phyloP scores from a whole-genome alignment of 1,140 invertebrate genomes.

The Drosophila kurseongensis region DNA sequence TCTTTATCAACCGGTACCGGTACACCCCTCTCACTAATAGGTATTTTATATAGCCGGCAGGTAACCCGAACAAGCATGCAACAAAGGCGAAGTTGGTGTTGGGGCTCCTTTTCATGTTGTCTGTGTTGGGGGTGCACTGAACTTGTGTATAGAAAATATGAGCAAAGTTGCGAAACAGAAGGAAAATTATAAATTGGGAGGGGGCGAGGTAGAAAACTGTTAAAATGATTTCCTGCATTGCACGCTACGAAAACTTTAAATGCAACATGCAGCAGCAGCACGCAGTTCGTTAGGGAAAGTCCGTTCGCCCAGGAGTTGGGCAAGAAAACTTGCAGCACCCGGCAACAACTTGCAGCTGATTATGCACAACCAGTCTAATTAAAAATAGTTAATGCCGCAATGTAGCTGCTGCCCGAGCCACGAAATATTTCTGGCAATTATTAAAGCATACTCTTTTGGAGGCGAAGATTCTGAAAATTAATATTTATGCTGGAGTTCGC shows the following conservation, averaged over 20 bases:
- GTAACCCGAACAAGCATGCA: slow-evolving; percentile 42
- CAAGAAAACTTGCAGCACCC: slow-evolving; percentile 37
- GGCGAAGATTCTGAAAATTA: slow-evolving; percentile 10
- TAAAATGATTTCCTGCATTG: slow-evolving; percentile 81
- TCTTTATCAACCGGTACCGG: background rate
- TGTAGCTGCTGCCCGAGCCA: slow-evolving; percentile 16
- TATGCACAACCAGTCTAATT: slow-evolving; percentile 73
- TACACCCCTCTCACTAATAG: slow-evolving; percentile 5
- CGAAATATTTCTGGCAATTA: slow-evolving; percentile 34
- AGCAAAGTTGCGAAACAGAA: slow-evolving; percentile 18
- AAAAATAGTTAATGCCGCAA: slow-evolving; percentile 65
- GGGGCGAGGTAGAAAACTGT: slow-evolving; percentile 65
- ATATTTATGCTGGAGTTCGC: slow-evolving; percentile 20
- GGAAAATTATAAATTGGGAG: slow-evolving; percentile 20
- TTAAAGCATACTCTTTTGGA: slow-evolving; percentile 47
- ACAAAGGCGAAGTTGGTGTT: slow-evolving; percentile 68
- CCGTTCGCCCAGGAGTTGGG: slow-evolving; percentile 15
- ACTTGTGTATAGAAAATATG: slow-evolving; percentile 61
- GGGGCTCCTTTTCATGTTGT: slow-evolving; percentile 65
- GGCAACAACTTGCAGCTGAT: slow-evolving; percentile 52
- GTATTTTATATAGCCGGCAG: slow-evolving; percentile 16
- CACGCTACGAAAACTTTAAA: slow-evolving; percentile 79
- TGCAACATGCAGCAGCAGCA: slow-evolving; percentile 72
- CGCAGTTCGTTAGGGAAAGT: slow-evolving; percentile 29
- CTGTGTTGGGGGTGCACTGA: slow-evolving; percentile 67